These are phyloP conservation scores for Eutolmus rufibarbis DNA, from an alignment of 2,888 invertebrate genomes.

Conservation along the genomic window DNA sequence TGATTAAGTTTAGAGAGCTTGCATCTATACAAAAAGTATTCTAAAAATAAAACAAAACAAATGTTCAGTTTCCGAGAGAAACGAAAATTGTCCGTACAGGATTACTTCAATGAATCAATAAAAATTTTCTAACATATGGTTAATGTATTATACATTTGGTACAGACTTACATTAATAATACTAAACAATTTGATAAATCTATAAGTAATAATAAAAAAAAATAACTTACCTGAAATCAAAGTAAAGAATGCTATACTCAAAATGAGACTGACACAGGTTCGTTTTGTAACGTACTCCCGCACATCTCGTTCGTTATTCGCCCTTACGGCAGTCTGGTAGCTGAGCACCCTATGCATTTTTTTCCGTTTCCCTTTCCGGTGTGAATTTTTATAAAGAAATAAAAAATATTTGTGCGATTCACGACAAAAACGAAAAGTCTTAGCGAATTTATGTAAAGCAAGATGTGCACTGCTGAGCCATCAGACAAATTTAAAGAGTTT, in stretches of 20 bases:
- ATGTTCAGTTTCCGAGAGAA: neutral
- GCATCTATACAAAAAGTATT: neutral
- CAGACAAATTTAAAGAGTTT: neutral
- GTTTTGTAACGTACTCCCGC: constrained; percentile 60
- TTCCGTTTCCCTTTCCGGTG: neutral
- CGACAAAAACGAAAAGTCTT: neutral
- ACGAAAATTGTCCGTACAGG: neutral
- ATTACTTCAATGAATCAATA: neutral
- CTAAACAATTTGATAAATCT: neutral
- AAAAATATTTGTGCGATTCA: neutral
- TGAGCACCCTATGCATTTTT: constrained; percentile 61
- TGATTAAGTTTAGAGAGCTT: neutral
- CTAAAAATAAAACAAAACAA: neutral
- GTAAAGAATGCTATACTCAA: constrained; percentile 61
- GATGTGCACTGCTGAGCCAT: constrained; percentile 5
- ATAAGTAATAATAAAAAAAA: neutral
- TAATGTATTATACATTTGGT: neutral
- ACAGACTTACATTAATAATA: neutral
- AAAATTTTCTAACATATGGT: neutral
- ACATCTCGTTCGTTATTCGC: constrained; percentile 59
- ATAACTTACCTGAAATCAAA: constrained; percentile 58
- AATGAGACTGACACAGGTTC: constrained; percentile 60
- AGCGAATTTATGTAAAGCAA: neutral
- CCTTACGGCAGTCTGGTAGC: constrained; percentile 62
- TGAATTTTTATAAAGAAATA: neutral